Base-by-base conservation (phyloP, 37 sponge, comb jelly and placozoan species). In the Diacarnus erythraeanus region DNA sequence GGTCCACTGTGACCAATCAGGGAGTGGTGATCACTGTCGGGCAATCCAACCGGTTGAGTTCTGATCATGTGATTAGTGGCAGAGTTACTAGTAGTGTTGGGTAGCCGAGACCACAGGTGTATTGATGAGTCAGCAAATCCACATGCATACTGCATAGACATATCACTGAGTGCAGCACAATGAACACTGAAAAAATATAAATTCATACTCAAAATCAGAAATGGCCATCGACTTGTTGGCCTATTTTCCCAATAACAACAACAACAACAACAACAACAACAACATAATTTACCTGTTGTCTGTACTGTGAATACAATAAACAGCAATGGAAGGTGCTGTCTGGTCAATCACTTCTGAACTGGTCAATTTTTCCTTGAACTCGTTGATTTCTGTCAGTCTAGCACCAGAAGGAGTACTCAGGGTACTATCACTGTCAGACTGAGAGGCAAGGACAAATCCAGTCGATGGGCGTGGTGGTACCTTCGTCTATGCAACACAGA, bases 41-140 rank as follows among this genome's bases (percentile, higher is more conserved):
- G 9, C 35, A 44, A 20, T 43, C 29, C 5, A 36, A 40, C 38
- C 57, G 23, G 76, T 54, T 25, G 40, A 71, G 22, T 30, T n/a
- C 21, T 68, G 70, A 58, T 76, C 77, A 76, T 76, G 86, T 85
- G 79, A 78, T 35, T 38, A 3, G 68, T 64, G 17, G 41, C 12
- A 26, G 74, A 37, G 29, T 71, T 12, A 27, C 68, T 27, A 4
- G 27, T 43, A 57, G 42, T 64, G 21, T 35, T 43, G 27, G 82
- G 81, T 9, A 82, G 27, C 43, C 39, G 65, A 36, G 80, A 58
- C 94, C 90, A 93, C 35, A 93, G 15, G 38, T 68, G 83, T 51
- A 93, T 29, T 1, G 94, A 89, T 38, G 94, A 93, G 72, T 93
- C 90, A 36, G 78, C 70, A 66, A 82, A 86, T 38, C 92, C 92